Conservation (phyloP, 2,888 invertebrate genomes). For the Pachycephus smyrnensis region DNA sequence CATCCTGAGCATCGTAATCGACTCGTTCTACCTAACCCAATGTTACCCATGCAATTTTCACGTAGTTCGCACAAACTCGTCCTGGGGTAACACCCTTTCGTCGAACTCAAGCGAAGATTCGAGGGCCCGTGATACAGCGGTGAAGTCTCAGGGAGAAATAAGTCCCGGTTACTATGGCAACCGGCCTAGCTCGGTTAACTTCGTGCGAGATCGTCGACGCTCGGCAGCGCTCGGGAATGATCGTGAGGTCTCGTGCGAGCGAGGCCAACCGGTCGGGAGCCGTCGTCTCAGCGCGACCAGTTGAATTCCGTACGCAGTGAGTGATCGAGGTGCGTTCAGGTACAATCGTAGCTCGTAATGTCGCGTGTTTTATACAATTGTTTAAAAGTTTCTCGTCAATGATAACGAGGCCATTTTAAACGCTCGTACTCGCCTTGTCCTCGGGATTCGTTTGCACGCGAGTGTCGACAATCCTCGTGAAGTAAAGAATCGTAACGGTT, state of each 20-base stretch:
- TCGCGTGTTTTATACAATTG: slow-evolving; percentile 1
- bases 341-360: not conserved
- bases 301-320: slow-evolving; percentile 55
- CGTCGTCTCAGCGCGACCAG: slow-evolving; percentile 52
- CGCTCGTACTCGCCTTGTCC: too few species aligned
- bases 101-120: slow-evolving; percentile 1
- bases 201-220: slow-evolving; percentile 35
- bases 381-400: too few species aligned
- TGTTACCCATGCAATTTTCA: too few species aligned
- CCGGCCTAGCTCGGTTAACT: slow-evolving; percentile 27
- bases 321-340: slow-evolving; percentile 37
- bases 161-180: slow-evolving; percentile 56
- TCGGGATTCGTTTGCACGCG: too few species aligned
- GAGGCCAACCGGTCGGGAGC: slow-evolving; percentile 62
- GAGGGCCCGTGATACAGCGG: slow-evolving; percentile 2
- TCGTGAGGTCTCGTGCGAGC: slow-evolving; percentile 49
- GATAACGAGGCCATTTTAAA: too few species aligned
- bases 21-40: too few species aligned
- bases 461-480: too few species aligned
- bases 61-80: not conserved
- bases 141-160: slow-evolving; percentile 22
- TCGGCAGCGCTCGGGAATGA: slow-evolving; percentile 32
- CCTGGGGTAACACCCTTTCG: slow-evolving; percentile 9
- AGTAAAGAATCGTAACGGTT: too few species aligned
- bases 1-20: too few species aligned